phyloP scores from a whole-genome alignment of 2,888 invertebrate genomes.

The Mesorhabditis belari region DNA sequence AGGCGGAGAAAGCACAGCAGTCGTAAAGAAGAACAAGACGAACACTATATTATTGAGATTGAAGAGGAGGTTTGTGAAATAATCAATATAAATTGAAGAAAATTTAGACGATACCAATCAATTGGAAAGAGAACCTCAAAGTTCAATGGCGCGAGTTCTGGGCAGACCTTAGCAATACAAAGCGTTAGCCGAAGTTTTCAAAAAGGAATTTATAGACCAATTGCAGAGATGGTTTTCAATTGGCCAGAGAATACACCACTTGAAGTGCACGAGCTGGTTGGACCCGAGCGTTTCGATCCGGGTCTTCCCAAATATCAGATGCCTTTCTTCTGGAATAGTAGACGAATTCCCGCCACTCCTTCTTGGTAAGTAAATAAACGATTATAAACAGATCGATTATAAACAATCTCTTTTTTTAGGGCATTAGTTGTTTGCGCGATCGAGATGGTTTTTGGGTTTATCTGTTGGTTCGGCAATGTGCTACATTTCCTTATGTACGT shows the following conservation, averaged over 20 bases:
- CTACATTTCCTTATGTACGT: constrained; percentile 44
- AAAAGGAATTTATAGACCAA: background rate
- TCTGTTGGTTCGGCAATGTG: constrained; percentile 42
- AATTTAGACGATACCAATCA: background rate
- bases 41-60: background rate
- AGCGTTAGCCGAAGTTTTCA: background rate
- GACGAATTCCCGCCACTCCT: constrained; percentile 43
- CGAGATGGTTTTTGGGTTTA: constrained; percentile 36
- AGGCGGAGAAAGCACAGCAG: too few relatives aligned
- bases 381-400: background rate
- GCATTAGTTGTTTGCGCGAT: constrained; percentile 46
- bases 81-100: background rate
- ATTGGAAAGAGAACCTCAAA: background rate
- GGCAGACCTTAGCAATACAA: background rate
- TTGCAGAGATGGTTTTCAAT: constrained; percentile 46
- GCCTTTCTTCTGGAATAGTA: constrained; percentile 47
- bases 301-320: constrained; percentile 24
- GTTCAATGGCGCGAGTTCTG: background rate
- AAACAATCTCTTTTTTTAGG: constrained; percentile 28
- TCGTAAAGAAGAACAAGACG: background rate
- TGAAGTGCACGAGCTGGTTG: constrained; percentile 50
- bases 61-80: background rate
- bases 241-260: constrained; percentile 49
- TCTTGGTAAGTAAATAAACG: constrained; percentile 35
- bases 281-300: constrained; percentile 38